Evolutionary conservation across 2,797 vertebrate species (phyloP).

Genomic region (Alfaro cultratus): DNA sequence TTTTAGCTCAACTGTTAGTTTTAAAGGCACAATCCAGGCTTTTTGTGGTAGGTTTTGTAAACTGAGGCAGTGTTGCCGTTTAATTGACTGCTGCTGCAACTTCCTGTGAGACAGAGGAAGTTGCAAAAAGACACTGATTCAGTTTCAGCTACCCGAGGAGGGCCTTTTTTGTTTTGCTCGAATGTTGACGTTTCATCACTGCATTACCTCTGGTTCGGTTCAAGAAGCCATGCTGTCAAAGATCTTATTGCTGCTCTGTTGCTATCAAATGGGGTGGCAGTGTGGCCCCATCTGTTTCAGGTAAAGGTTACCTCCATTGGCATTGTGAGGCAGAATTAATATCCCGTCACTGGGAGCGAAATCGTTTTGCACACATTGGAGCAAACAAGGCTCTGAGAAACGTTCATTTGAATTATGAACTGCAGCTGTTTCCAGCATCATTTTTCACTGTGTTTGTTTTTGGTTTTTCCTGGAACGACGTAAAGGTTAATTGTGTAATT

Average conservation of each 20-base stretch:
- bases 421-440: conserved; percentile 37
- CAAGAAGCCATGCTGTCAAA: conserved; percentile 13
- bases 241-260: conserved; percentile 12
- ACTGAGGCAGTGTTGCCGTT: background rate
- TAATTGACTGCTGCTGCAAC: background rate
- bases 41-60: background rate
- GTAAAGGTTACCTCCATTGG: conserved; percentile 64
- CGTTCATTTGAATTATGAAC: conserved; percentile 69
- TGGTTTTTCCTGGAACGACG: conserved; percentile 37
- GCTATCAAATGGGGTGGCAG: conserved; percentile 36
- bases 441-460: conserved; percentile 62
- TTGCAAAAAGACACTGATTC: background rate
- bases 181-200: conserved; percentile 12
- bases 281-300: conserved; percentile 38
- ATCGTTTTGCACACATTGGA: conserved; percentile 44
- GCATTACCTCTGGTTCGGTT: background rate
- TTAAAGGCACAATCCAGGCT: background rate
- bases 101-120: background rate
- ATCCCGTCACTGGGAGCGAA: conserved; percentile 51
- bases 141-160: background rate
- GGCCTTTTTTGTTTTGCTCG: background rate
- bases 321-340: conserved; percentile 60
- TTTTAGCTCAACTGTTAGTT: too few relatives aligned
- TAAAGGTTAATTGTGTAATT: conserved; percentile 74
- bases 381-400: conserved; percentile 36